Evolutionary conservation across 1,140 invertebrate genomes (phyloP).

Genomic region (Pachypsylla venusta): DNA sequence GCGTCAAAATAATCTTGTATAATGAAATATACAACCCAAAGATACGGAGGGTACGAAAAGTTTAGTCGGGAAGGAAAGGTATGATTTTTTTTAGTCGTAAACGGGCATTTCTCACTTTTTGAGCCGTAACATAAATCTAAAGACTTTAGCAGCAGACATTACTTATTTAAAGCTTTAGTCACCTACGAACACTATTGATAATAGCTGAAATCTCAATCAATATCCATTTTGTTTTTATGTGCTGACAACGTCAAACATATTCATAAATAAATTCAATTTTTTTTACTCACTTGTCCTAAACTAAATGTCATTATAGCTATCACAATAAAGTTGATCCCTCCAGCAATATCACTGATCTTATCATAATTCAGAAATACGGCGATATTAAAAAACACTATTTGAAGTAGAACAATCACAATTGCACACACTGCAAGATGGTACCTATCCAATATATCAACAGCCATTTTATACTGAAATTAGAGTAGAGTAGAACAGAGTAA

Average conservation of each 20-base stretch:
- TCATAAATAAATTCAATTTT: not conserved
- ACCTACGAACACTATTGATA: no score
- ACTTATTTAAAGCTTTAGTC: no score
- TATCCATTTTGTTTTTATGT: no score
- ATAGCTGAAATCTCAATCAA: no score
- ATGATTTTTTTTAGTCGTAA: no score
- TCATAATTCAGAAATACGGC: slow-evolving; percentile 74
- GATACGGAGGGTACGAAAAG: no score
- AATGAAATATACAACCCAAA: no score
- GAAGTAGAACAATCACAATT: slow-evolving; percentile 72
- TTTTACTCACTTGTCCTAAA: slow-evolving; percentile 50
- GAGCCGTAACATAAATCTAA: no score
- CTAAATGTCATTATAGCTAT: slow-evolving; percentile 73
- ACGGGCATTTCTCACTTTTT: no score
- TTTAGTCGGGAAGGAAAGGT: no score
- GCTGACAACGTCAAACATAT: not conserved
- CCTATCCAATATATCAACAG: slow-evolving; percentile 56
- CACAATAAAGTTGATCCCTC: slow-evolving; percentile 80
- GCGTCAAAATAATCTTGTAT: no score
- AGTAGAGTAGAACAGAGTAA: slow-evolving; percentile 26
- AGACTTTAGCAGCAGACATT: no score
- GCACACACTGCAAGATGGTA: slow-evolving; percentile 78
- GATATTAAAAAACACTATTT: slow-evolving; percentile 72
- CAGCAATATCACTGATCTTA: slow-evolving; percentile 82
- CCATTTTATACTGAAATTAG: slow-evolving; percentile 31